Evolutionary conservation across 1,140 invertebrate genomes (phyloP), one percentile per base, ranked within the genome.

Genomic region (Hypsibius dujardini): DNA sequence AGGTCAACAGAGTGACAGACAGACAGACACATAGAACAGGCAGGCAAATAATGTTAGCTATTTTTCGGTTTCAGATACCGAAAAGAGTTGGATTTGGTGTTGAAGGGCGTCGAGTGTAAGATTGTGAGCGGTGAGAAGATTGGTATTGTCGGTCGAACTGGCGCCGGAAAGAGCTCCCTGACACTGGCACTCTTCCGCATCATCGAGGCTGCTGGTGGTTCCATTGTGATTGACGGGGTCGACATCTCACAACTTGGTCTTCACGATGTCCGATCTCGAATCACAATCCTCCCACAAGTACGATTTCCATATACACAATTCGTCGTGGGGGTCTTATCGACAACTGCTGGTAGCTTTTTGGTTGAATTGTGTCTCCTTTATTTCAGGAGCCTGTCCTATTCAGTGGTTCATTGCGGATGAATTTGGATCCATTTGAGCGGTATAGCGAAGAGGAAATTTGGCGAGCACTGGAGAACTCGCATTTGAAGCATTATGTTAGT

Each of bases 161-260:
- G 88, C 59, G 87, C 87, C 77, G 88, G 88, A 1, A 90, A 90
- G 77, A 88, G 88, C 3, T 87, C 88, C 0, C 77, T 89, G 46
- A 82, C 87, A 1, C 81, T 88, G 79, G 84, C 86, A 1, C 80
- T 89, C 7, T 86, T 87, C 69, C 82, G 85, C 46, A 83, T 88
- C 69, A 80, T 87, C 1, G 81, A 84, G 40, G 80, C 86, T 46
- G 74, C 72, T 50, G 80, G 81, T 71, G 88, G 88, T 15, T 80
- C 79, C 12, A 85, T 90, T 71, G 76, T 83, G 40, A 83, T 90
- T 69, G 87, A 89, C 76, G 86, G 84, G 3, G 78, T 85, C 46
- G 84, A 88, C 75, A 82, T 87, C 50, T 77, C 80, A 12, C 77
- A 79, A 59, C 83, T 91, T 45, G 87, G 88, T 45, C 79, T 90